Percentiles rank a stretch among this genome's conserved stretches.
Evolutionary conservation across 2,888 invertebrate species (phyloP).

Genomic region (Zaprionus bogoriensis): DNA sequence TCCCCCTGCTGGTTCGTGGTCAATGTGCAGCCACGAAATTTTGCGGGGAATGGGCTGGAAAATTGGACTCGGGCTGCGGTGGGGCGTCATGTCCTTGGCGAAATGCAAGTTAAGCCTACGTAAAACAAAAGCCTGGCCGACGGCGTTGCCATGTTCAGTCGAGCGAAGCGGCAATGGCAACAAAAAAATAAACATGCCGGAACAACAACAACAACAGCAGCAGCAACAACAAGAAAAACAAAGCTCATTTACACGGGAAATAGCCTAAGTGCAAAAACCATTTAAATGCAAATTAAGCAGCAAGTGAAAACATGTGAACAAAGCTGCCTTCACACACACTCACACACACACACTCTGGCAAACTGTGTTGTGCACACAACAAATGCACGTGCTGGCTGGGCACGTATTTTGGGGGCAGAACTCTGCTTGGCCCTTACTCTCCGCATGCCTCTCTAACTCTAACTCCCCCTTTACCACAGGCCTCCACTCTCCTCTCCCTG

Average conservation of each 20-base stretch:
- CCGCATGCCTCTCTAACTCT: too few species aligned
- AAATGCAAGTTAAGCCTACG: constrained; percentile 58
- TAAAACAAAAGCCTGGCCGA: constrained; percentile 49
- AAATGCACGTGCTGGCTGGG: constrained; percentile 33
- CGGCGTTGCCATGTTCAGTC: constrained; percentile 34
- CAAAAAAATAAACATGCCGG: neutral
- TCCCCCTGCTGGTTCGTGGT: constrained; percentile 1
- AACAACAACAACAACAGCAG: constrained; percentile 20
- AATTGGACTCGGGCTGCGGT: neutral
- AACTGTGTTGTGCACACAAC: constrained; percentile 2
- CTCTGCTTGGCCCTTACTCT: too few species aligned
- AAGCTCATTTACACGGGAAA: constrained; percentile 81
- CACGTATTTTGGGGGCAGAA: constrained; percentile 30
- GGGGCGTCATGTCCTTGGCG: constrained; percentile 38
- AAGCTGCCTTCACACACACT: constrained; percentile 43
- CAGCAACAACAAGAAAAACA: constrained; percentile 41
- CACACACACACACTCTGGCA: constrained; percentile 3
- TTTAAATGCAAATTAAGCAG: constrained; percentile 82
- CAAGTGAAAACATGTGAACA: constrained; percentile 81
- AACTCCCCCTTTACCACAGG: too few species aligned
- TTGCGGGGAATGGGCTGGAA: constrained; percentile 15
- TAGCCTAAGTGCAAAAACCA: constrained; percentile 80
- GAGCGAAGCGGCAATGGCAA: constrained; percentile 13
- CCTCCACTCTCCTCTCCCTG: too few species aligned
- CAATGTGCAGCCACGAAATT: constrained; percentile 37